phyloP scores from a whole-genome alignment of 2,797 vertebrate genomes.

The Poeciliopsis infans region DNA sequence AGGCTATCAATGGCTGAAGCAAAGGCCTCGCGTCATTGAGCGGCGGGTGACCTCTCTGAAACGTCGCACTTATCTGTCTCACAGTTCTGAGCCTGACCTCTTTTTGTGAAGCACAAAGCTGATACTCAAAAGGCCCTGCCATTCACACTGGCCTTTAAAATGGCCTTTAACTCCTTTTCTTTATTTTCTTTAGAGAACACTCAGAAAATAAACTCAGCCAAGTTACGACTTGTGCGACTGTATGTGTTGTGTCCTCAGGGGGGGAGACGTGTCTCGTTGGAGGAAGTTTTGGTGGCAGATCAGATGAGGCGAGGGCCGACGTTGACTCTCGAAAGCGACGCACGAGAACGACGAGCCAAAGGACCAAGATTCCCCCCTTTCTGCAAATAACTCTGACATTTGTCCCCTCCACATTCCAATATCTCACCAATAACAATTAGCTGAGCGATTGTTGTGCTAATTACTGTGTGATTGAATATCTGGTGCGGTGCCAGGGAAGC shows the following conservation, averaged over 20 bases:
- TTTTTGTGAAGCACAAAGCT: constrained; percentile 60
- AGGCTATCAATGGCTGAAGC: constrained; percentile 61
- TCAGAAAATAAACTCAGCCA: constrained; percentile 29
- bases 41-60: constrained; percentile 50
- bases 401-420: constrained; percentile 63
- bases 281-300: constrained; percentile 14
- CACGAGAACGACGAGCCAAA: constrained; percentile 28
- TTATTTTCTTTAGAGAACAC: constrained; percentile 39
- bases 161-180: constrained; percentile 67
- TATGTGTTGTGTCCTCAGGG: constrained; percentile 13
- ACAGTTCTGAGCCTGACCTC: constrained; percentile 39
- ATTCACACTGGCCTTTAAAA: constrained; percentile 74
- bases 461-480: constrained; percentile 78
- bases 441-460: constrained; percentile 79
- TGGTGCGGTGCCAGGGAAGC: constrained; percentile 68
- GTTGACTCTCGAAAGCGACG: constrained; percentile 31
- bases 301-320: constrained; percentile 13
- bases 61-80: constrained; percentile 58
- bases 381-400: constrained; percentile 69
- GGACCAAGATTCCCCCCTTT: constrained; percentile 49
- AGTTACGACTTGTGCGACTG: background rate
- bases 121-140: constrained; percentile 58
- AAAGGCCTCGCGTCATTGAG: constrained; percentile 51
- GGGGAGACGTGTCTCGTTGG: background rate
- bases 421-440: constrained; percentile 82